Evolutionary conservation across 2,797 vertebrate genomes (phyloP).

Genomic region (Pampus argenteus): DNA sequence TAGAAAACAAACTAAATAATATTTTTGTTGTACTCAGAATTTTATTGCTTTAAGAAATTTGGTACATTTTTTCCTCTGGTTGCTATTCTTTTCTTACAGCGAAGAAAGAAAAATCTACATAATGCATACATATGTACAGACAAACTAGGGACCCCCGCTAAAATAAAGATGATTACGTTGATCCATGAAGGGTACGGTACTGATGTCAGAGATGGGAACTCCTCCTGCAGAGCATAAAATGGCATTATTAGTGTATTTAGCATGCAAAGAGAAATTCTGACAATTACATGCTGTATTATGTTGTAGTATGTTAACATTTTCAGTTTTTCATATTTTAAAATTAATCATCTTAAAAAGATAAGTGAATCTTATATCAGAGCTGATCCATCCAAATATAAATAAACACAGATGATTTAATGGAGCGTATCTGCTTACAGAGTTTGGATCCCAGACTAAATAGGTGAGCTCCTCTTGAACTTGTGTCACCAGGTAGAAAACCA

Average conservation of each 20-base stretch:
- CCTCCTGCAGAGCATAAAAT: conserved; percentile 71
- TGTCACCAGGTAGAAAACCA: conserved; percentile 90
- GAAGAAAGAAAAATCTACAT: conserved; percentile 80
- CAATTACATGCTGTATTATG: not conserved
- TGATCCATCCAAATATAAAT: too few relatives aligned
- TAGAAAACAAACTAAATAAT: not conserved
- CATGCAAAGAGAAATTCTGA: not conserved
- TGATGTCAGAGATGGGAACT: conserved; percentile 71
- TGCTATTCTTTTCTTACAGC: conserved; percentile 52
- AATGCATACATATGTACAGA: conserved; percentile 83
- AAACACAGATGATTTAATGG: not conserved
- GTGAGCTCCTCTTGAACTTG: conserved; percentile 78
- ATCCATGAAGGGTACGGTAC: conserved; percentile 87
- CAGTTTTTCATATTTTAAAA: too few relatives aligned
- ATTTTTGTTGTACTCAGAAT: conserved; percentile 1
- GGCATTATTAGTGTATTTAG: conserved; percentile 76
- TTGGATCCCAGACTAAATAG: conserved; percentile 89
- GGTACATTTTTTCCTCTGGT: not conserved
- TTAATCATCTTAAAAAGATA: not conserved
- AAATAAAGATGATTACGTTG: conserved; percentile 85
- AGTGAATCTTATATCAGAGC: not conserved
- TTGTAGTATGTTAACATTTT: too few relatives aligned
- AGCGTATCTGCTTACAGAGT: conserved; percentile 83
- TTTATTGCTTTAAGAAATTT: not conserved
- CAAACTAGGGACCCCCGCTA: conserved; percentile 89